Base-by-base conservation (phyloP, 1,140 invertebrate species). In the Polyergus mexicanus region DNA sequence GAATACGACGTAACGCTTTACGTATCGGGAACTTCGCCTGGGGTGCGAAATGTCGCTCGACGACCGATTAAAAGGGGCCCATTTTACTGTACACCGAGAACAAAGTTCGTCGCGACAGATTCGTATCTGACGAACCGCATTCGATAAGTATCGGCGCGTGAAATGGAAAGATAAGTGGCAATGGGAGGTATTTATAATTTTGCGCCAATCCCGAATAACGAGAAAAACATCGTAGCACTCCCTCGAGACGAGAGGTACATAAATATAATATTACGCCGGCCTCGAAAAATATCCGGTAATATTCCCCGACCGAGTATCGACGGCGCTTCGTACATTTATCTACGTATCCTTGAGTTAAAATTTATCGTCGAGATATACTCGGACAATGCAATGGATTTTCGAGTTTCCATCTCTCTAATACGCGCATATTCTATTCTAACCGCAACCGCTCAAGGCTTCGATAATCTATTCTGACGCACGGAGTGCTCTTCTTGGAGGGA, bases 1-100 rank as follows among this genome's bases (percentile, higher is more conserved):
- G 78, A 83, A 83, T 83, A 68, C 54, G 25, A 60, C n/a, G 62
- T 62, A 74, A 83, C 25, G 41, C 54, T 47, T 74, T 54, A 80
- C 3, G 7, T 19, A 19, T 51, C 32, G n/a, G 47, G n/a, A 35
- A 81, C 10, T 32, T n/a, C n/a, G 54, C 19, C 3, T 16, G 28
- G 54, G 25, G 47, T 28, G 25, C 47, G 19, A 72, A 32, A 72
- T 28, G 47, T 35, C 10, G 28, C 47, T 25, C 41, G 66, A 44
- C 58, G 28, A 66, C 11, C n/a, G 22, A 11, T 32, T 16, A 32
- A 8, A n/a, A 41, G 25, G 25, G 44, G 47, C 47, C n/a, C 16
- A 72, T 51, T 32, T 32, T 58, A 62, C 35, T 16, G 35, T 35
- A 3, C 35, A 44, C 8, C 19, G 60, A 25, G n/a, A 78, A 68